Evolutionary conservation across 2,113 vertebrate species (phyloP).

Genomic region (Panthera leo): DNA sequence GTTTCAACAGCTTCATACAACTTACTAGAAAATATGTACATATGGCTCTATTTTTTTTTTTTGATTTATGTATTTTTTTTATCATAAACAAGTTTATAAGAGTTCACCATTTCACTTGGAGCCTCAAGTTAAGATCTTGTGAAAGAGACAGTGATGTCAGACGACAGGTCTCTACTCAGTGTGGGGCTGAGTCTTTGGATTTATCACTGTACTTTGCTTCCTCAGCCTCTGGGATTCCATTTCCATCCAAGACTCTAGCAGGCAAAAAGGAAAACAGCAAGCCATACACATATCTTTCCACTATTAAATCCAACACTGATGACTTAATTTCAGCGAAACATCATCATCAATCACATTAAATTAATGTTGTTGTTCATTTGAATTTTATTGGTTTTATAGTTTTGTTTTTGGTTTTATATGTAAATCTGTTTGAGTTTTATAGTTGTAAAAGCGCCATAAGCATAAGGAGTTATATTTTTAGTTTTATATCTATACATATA

Average conservation of each 20-base stretch:
- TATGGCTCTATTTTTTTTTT: neutral
- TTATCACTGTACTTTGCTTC: neutral
- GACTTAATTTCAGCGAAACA: constrained; percentile 44
- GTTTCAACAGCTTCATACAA: neutral
- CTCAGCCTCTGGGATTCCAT: neutral
- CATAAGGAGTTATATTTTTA: constrained; percentile 41
- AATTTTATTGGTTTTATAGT: constrained; percentile 59
- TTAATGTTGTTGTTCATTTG: constrained; percentile 50
- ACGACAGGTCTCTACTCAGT: neutral
- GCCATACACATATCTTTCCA: neutral
- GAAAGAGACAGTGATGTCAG: neutral
- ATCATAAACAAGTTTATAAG: neutral
- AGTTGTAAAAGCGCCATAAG: constrained; percentile 29
- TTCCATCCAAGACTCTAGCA: neutral
- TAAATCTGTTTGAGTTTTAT: constrained; percentile 55
- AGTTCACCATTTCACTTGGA: neutral
- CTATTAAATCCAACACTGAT: constrained; percentile 51
- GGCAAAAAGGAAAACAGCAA: constrained; percentile 20
- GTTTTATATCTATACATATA: constrained; percentile 29
- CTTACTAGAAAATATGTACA: neutral
- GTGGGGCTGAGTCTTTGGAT: neutral
- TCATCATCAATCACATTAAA: constrained; percentile 66
- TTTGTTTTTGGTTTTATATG: constrained; percentile 56
- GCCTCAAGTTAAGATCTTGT: neutral
- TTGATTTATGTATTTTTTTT: neutral